Evolutionary conservation across 2,113 vertebrate species (phyloP), one percentile per base, ranked within the genome.

Genomic region (human (Homo sapiens)): DNA sequence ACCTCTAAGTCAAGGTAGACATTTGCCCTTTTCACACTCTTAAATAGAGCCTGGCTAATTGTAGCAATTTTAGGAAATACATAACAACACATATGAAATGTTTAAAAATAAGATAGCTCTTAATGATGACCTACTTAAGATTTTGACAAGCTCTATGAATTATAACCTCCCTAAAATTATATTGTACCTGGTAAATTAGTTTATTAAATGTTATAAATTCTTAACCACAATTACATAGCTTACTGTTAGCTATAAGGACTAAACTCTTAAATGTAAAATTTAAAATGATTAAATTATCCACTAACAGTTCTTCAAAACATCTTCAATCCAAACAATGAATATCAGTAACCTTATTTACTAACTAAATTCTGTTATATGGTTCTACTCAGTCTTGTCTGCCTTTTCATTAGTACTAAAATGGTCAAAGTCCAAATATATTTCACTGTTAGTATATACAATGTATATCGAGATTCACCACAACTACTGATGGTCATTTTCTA

Each of bases 61-160:
- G 13, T 79, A 76, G 9, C 30, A 78, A 40, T 89, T 94, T 85
- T 66, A 73, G 89, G n/a, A 92, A 89, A 85, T 70, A 90, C 4
- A 55, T 2, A 48, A 89, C 0, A 48, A 40, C 25, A 40, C 35
- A n/a, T 11, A 82, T 30, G 55, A 92, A 81, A 23, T 68, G 43
- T 64, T 94, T 52, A 66, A 96, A 96, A 94, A 70, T 94, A 48
- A 78, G 76, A 78, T 9, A 72, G 72, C 35, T 68, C 30, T 89
- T 32, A 82, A 76, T 92, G 78, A 87, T 45, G 35, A 95, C 17
- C 32, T 27, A 81, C 23, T 48, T 90, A 92, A 52, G 45, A 89
- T 68, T 94, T 43, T 94, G 43, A 95, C 35, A 94, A 92, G 17
- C 18, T 72, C 43, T 83, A 25, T 4, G 2, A 55, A 94, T 75